A percentile compares a stretch with the other conserved stretches of the same genome.
These are phyloP conservation scores for Labia minor DNA, from an alignment of 2,888 invertebrate genomes.

Conservation along the genomic window DNA sequence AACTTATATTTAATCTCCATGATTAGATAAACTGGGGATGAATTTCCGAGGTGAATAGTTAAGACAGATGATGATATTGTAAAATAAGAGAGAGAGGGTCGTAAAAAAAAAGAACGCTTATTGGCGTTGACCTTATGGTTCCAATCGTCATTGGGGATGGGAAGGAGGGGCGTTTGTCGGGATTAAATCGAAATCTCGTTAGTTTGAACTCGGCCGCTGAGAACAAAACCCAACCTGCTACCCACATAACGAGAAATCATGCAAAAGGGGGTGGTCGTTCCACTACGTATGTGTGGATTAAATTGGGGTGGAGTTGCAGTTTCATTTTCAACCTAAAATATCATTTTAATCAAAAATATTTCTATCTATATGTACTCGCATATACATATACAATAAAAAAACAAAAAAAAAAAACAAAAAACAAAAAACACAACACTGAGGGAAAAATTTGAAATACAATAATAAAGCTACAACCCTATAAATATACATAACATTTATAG, in stretches of 20 bases:
- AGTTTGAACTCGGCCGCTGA: neutral
- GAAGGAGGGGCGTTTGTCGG: too few relatives aligned
- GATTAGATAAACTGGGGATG: neutral
- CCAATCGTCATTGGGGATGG: neutral
- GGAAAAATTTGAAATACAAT: too few relatives aligned
- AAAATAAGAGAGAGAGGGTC: neutral
- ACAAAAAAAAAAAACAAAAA: too few relatives aligned
- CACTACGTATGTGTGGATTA: neutral
- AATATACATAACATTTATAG: too few relatives aligned
- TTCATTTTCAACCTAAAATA: neutral
- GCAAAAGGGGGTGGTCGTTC: neutral
- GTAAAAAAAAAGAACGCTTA: too few relatives aligned
- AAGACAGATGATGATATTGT: neutral
- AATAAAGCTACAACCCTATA: too few relatives aligned
- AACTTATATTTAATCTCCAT: neutral
- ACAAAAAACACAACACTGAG: too few relatives aligned
- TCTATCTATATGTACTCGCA: too few relatives aligned
- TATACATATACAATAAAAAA: too few relatives aligned
- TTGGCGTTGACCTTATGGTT: neutral
- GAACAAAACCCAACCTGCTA: neutral
- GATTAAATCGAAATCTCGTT: slow-evolving; percentile 9
- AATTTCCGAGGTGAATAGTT: too few relatives aligned
- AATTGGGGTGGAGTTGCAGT: neutral
- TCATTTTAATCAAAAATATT: slow-evolving; percentile 1
- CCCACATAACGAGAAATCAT: neutral